Conservation (phyloP, 2,797 vertebrate species). For the Pempheris klunzingeri region DNA sequence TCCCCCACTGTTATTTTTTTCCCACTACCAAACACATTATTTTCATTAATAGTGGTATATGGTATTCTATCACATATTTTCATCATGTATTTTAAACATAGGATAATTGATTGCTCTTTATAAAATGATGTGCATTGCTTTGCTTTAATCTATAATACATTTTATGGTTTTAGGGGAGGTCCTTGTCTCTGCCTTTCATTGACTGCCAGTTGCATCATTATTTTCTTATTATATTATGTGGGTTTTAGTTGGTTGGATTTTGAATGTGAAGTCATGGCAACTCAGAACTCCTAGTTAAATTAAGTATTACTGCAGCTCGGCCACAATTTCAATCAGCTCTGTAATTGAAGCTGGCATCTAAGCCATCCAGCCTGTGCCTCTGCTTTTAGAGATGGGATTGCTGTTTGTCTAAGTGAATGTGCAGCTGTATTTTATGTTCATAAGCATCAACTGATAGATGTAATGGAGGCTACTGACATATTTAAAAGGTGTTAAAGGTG, state of each 20-base stretch:
- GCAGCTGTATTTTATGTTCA: slow-evolving; percentile 24
- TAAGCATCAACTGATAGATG: slow-evolving; percentile 1
- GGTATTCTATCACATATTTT: no score
- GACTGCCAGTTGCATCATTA: neutral
- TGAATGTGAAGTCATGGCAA: neutral
- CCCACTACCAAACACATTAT: no score
- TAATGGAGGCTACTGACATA: neutral
- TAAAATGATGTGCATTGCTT: neutral
- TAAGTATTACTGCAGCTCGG: neutral
- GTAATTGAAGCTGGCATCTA: neutral
- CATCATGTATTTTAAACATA: neutral
- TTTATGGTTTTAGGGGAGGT: neutral
- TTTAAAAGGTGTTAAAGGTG: slow-evolving; percentile 43
- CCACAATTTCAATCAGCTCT: neutral
- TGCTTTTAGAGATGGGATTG: slow-evolving; percentile 1
- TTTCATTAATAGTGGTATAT: no score
- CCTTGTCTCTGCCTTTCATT: neutral
- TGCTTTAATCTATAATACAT: neutral
- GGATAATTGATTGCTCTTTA: neutral
- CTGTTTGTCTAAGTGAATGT: slow-evolving; percentile 26
- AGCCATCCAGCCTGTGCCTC: neutral
- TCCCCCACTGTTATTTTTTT: no score
- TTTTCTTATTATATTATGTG: neutral
- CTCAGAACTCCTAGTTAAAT: neutral
- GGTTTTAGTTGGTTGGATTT: neutral